These are phyloP conservation scores for Galerucella calmariensis DNA, from an alignment of 2,888 invertebrate species.

Conservation along the genomic window DNA sequence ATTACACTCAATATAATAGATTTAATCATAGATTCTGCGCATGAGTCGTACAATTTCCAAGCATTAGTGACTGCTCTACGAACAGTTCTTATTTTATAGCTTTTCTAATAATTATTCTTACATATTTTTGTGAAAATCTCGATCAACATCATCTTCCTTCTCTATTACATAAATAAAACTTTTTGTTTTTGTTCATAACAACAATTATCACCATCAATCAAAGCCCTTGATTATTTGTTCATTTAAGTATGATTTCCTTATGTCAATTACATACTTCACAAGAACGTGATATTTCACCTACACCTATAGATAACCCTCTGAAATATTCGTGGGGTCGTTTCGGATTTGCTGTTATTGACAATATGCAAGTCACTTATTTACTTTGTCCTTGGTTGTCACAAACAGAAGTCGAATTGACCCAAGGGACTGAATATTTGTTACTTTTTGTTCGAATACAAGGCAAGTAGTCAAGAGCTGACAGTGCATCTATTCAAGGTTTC, in stretches of 20 bases:
- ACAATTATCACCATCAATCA: too few species aligned
- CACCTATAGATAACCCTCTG: background rate
- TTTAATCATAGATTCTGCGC: too few species aligned
- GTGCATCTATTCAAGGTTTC: background rate
- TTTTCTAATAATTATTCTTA: too few species aligned
- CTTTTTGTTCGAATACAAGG: background rate
- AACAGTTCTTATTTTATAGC: too few species aligned
- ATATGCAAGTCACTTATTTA: conserved; percentile 13
- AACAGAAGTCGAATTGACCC: conserved; percentile 27
- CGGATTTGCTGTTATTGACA: conserved; percentile 13
- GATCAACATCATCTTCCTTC: too few species aligned
- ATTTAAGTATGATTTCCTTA: background rate
- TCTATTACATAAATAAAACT: too few species aligned
- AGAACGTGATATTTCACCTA: background rate
- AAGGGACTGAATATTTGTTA: conserved; percentile 24
- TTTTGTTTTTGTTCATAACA: too few species aligned
- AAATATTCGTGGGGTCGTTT: conserved; percentile 5
- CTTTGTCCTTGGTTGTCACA: conserved; percentile 28
- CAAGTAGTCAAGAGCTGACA: background rate
- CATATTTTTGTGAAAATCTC: too few species aligned
- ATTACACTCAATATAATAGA: too few species aligned
- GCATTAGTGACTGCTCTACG: too few species aligned
- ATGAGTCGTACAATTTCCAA: too few species aligned
- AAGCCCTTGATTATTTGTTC: too few species aligned
- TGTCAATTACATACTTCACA: background rate